Percentiles rank a stretch among this genome's conserved stretches.
Evolutionary conservation across 1,140 invertebrate species (phyloP).

Genomic region (Lamellibrachia luymesi): DNA sequence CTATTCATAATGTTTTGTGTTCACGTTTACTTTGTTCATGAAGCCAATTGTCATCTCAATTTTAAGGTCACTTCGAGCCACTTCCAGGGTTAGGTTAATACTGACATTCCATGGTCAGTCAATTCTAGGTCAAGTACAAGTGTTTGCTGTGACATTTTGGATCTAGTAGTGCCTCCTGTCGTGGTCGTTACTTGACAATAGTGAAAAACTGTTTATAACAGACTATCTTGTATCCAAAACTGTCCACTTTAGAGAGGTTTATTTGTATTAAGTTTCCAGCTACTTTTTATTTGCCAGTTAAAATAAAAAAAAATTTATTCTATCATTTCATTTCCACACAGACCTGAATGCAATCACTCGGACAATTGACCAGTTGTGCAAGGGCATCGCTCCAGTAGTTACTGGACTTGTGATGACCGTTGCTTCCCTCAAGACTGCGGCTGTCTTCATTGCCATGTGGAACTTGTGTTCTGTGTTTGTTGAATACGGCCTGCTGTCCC

Average conservation of each 20-base stretch:
- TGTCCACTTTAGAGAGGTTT: no score
- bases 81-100: background rate
- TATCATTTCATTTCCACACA: slow-evolving; percentile 25
- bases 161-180: no score
- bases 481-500: slow-evolving; percentile 51
- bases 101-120: background rate
- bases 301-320: background rate
- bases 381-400: slow-evolving; percentile 55
- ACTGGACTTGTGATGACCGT: slow-evolving; percentile 53
- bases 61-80: background rate
- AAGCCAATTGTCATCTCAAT: background rate
- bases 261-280: no score
- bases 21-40: no score
- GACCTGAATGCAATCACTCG: slow-evolving; percentile 56
- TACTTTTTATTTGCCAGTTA: background rate
- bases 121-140: background rate
- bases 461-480: slow-evolving; percentile 53
- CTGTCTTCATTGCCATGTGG: slow-evolving; percentile 54
- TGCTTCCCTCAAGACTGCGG: slow-evolving; percentile 36
- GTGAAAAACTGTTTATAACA: background rate
- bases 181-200: no score
- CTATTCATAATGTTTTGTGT: background rate
- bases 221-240: no score
- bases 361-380: slow-evolving; percentile 55
- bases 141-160: background rate